phyloP scores from a whole-genome alignment of 2,888 invertebrate species.

The Dicyrtomina minuta region DNA sequence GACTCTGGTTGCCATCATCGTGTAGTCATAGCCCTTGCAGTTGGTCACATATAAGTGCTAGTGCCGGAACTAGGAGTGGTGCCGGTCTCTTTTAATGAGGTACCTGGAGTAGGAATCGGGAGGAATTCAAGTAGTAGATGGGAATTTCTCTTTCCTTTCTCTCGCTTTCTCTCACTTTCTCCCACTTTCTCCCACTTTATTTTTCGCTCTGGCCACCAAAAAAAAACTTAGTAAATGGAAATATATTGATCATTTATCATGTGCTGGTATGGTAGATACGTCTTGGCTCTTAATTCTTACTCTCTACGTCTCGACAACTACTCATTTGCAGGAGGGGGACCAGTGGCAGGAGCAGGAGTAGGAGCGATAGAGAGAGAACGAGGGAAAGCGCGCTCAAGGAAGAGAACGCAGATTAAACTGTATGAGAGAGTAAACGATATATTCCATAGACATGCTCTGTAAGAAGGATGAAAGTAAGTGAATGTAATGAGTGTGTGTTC shows the following conservation, averaged over 20 bases:
- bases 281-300: constrained; percentile 3
- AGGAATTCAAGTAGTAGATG: neutral
- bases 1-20: too few species aligned
- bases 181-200: too few species aligned
- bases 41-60: too few species aligned
- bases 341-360: neutral
- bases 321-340: neutral
- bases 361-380: neutral
- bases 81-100: neutral
- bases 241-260: constrained; percentile 43
- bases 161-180: too few species aligned
- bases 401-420: neutral
- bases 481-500: neutral
- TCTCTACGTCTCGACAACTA: neutral
- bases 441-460: too few species aligned
- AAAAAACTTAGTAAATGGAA: constrained; percentile 36
- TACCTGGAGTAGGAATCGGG: constrained; percentile 6
- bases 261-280: neutral
- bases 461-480: neutral
- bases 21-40: too few species aligned
- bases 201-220: constrained; percentile 3
- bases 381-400: too few species aligned
- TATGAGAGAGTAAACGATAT: neutral
- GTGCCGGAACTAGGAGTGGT: too few species aligned
- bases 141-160: too few species aligned